Percentiles rank a stretch among this genome's conserved stretches.
Conservation (phyloP, 64 coral and sea anemone genomes). For the Catalaphyllia jardinei region DNA sequence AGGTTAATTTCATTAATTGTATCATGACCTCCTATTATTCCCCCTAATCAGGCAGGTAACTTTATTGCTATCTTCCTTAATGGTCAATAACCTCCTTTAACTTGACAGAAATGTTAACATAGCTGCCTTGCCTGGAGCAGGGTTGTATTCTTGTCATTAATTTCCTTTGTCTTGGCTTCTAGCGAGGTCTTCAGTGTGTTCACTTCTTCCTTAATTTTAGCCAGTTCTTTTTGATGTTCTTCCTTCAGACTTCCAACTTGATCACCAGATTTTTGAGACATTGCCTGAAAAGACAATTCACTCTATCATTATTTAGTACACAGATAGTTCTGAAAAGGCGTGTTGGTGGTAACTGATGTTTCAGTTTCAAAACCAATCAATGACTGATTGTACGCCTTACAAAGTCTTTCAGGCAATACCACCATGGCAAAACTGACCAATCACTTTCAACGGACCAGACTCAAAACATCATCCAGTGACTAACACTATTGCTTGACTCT, state of each 20-base stretch:
- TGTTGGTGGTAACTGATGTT: background rate
- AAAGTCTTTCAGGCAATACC: no score
- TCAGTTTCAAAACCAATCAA: background rate
- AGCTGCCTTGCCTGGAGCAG: background rate
- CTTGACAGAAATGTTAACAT: no score
- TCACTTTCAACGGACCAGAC: no score
- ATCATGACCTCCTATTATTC: no score
- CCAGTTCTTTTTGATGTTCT: conserved; percentile 51
- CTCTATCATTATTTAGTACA: background rate
- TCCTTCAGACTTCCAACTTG: conserved; percentile 32
- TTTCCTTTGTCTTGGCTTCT: conserved; percentile 71
- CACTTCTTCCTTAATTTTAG: conserved; percentile 52
- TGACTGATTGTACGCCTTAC: background rate
- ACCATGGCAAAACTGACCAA: no score
- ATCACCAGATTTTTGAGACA: conserved; percentile 32
- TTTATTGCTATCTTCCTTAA: no score
- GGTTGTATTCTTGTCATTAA: conserved; percentile 81
- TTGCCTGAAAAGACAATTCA: background rate
- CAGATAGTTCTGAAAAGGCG: background rate
- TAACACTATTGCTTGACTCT: no score
- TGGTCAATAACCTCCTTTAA: no score
- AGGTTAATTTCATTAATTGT: no score
- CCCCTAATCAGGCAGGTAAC: no score
- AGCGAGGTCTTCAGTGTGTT: conserved; percentile 63
- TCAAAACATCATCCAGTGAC: no score